phyloP scores from a whole-genome alignment of 2,113 vertebrate species.

The Falcunculus frontatus region DNA sequence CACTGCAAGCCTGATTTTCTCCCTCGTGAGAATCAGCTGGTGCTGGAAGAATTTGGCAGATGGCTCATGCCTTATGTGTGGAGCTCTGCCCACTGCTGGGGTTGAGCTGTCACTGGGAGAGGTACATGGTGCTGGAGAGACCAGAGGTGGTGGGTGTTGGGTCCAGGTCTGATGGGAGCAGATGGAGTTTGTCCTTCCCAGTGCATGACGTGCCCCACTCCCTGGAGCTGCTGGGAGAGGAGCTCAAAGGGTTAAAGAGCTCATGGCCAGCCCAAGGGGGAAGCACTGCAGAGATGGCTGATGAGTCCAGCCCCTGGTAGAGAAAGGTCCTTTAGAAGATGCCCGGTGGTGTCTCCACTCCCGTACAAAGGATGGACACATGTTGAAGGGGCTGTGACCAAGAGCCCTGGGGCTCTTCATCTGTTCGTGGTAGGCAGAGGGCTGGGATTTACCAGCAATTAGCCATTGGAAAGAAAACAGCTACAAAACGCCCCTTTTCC shows the following conservation, averaged over 20 bases:
- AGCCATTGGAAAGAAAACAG: neutral
- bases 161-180: neutral
- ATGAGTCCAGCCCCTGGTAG: neutral
- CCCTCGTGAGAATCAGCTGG: neutral
- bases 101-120: neutral
- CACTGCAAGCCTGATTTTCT: neutral
- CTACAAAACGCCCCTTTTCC: neutral
- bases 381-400: neutral
- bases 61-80: accelerated
- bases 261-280: neutral
- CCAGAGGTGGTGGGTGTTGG: neutral
- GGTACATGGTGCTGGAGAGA: accelerated
- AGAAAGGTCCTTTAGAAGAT: neutral
- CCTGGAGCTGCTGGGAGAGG: neutral
- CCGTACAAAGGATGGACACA: accelerated
- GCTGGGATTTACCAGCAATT: neutral
- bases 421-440: neutral
- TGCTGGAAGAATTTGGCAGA: neutral
- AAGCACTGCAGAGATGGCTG: neutral
- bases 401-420: neutral
- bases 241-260: neutral
- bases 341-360: neutral
- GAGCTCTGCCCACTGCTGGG: neutral
- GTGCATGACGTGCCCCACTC: accelerated
- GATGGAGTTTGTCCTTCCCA: neutral